These are phyloP conservation scores for Neodiprion pinetum DNA, from an alignment of 1,140 invertebrate species.

Conservation along the genomic window DNA sequence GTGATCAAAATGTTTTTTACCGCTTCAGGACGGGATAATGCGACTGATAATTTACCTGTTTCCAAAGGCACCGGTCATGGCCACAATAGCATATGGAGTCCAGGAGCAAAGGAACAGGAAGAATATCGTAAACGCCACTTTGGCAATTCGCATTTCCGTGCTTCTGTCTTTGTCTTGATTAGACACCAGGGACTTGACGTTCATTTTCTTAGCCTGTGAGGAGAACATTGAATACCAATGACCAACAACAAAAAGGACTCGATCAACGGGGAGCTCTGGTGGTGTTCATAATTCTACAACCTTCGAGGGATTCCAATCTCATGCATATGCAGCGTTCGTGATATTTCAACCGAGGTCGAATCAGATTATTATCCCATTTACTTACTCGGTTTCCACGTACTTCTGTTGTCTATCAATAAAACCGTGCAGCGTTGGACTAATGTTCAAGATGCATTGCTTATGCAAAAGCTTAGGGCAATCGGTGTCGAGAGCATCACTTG, in stretches of 20 bases:
- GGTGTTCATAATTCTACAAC: too few species aligned
- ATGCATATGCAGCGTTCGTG: too few species aligned
- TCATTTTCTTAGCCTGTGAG: slow-evolving; percentile 79
- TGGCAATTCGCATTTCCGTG: slow-evolving; percentile 76
- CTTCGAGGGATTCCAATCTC: too few species aligned
- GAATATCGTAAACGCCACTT: slow-evolving; percentile 79
- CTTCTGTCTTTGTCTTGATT: slow-evolving; percentile 73
- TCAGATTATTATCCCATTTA: too few species aligned
- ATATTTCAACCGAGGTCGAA: background rate
- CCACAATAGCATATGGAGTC: slow-evolving; percentile 77
- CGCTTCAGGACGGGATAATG: slow-evolving; percentile 17
- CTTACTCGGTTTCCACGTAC: too few species aligned
- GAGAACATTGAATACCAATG: background rate
- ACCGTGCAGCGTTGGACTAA: too few species aligned
- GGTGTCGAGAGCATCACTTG: too few species aligned
- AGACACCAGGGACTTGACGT: slow-evolving; percentile 75
- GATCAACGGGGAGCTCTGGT: too few species aligned
- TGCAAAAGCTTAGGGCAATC: too few species aligned
- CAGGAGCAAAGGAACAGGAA: slow-evolving; percentile 77
- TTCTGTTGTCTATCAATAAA: too few species aligned
- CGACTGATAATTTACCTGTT: slow-evolving; percentile 62
- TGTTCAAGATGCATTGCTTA: too few species aligned
- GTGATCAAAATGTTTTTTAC: background rate
- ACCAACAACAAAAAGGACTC: too few species aligned
- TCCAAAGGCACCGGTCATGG: slow-evolving; percentile 77